Conservation (phyloP, 2,113 vertebrate genomes). For the Zapornia atra region DNA sequence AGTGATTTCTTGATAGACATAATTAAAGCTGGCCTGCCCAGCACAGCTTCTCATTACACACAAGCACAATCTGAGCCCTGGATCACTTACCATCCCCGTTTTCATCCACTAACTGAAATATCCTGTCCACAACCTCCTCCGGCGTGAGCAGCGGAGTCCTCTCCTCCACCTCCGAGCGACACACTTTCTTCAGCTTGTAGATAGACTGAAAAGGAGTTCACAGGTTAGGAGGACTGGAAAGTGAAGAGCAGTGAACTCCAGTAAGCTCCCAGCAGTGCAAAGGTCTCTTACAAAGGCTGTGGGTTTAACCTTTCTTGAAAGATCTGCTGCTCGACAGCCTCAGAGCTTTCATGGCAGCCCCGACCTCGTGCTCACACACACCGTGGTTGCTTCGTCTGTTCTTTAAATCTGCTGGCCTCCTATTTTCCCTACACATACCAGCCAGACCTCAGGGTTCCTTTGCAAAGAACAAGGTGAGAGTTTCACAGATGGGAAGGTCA, state of each 20-base stretch:
- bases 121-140: slow-evolving; percentile 93
- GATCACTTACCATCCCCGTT: slow-evolving; percentile 89
- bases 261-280: neutral
- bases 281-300: neutral
- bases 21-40: neutral
- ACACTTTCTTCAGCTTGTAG: slow-evolving; percentile 92
- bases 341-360: neutral
- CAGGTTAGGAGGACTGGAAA: neutral
- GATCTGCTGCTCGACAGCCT: neutral
- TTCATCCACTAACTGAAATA: slow-evolving; percentile 95
- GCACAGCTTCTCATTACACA: neutral
- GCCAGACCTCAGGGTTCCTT: neutral
- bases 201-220: slow-evolving; percentile 79
- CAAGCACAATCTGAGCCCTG: neutral
- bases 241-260: neutral
- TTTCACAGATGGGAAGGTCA: neutral
- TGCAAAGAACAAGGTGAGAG: neutral
- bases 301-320: neutral
- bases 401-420: neutral
- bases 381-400: neutral
- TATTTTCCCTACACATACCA: accelerated
- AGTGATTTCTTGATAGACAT: neutral
- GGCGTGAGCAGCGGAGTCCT: slow-evolving; percentile 84
- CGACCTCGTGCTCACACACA: accelerated
- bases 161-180: slow-evolving; percentile 78